A percentile compares a stretch with the other conserved stretches of the same genome.
Conservation (phyloP, 2,888 invertebrate genomes). For the Caenorhabditis zanzibari region DNA sequence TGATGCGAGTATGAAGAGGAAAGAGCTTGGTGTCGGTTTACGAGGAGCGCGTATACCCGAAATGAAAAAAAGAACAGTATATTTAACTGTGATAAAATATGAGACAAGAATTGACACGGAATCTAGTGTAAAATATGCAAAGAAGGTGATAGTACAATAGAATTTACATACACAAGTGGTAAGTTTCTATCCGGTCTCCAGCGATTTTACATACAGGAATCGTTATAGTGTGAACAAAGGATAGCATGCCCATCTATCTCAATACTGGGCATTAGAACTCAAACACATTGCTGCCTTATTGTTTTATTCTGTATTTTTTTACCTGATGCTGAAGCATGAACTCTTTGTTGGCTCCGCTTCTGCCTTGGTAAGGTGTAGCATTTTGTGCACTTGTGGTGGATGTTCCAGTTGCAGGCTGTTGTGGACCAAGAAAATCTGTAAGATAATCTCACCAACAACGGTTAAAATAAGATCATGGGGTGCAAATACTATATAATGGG, state of each 20-base stretch:
- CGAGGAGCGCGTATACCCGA: slow-evolving; percentile 10
- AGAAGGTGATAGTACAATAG: slow-evolving; percentile 22
- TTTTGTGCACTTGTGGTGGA: neutral
- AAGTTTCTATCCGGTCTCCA: neutral
- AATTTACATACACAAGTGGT: slow-evolving; percentile 26
- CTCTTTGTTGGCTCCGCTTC: slow-evolving; percentile 30
- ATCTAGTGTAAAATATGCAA: slow-evolving; percentile 11
- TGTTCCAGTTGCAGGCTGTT: slow-evolving; percentile 30
- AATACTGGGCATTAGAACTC: neutral
- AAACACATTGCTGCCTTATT: neutral
- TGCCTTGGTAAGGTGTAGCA: slow-evolving; percentile 33
- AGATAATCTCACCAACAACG: slow-evolving; percentile 56
- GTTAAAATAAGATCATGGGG: neutral
- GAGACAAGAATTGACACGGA: slow-evolving; percentile 5
- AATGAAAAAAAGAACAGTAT: slow-evolving; percentile 2
- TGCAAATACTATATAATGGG: neutral
- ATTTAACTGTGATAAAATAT: neutral
- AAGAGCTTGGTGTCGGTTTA: slow-evolving; percentile 48
- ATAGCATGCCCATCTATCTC: no score
- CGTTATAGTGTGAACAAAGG: neutral
- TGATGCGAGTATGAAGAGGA: slow-evolving; percentile 26
- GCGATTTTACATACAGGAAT: neutral
- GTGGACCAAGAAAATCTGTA: slow-evolving; percentile 57
- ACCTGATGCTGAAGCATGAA: slow-evolving; percentile 57
- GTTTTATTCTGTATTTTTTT: neutral